A percentile compares a stretch with the other conserved stretches of the same genome.
Conservation (phyloP, 1,140 invertebrate genomes). For the Drosophila tristis region DNA sequence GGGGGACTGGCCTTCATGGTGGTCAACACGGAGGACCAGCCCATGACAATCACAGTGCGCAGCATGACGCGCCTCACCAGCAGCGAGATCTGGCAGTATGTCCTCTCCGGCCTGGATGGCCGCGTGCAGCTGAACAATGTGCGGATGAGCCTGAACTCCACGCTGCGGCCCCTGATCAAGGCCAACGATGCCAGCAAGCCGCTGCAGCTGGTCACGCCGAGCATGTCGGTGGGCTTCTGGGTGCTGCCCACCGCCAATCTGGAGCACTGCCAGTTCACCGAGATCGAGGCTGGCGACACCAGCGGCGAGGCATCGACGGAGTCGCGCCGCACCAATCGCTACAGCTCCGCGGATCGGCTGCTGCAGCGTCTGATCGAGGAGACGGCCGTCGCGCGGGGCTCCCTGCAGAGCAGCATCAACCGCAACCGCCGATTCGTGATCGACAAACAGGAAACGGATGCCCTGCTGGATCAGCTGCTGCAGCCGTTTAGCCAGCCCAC, state of each 20-base stretch:
- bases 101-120: conserved; percentile 56
- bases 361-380: conserved; percentile 76
- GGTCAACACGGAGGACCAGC: conserved; percentile 71
- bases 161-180: conserved; percentile 62
- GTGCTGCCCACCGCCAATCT: conserved; percentile 71
- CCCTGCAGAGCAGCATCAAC: conserved; percentile 50
- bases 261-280: conserved; percentile 78
- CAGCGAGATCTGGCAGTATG: conserved; percentile 76
- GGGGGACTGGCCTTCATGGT: conserved; percentile 80
- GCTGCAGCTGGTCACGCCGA: conserved; percentile 69
- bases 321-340: conserved; percentile 27
- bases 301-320: conserved; percentile 40
- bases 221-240: conserved; percentile 79
- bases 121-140: conserved; percentile 65
- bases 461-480: conserved; percentile 43
- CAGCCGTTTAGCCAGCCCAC: conserved; percentile 36
- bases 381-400: conserved; percentile 56
- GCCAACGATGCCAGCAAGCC: conserved; percentile 48
- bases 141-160: conserved; percentile 58
- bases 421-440: conserved; percentile 65
- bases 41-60: conserved; percentile 60
- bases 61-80: conserved; percentile 57
- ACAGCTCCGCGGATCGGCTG: conserved; percentile 72
- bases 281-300: conserved; percentile 55
- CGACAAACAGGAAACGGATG: conserved; percentile 43